These are phyloP conservation scores for Ochlodes sylvanus DNA, from an alignment of 2,888 invertebrate genomes.

Conservation along the genomic window DNA sequence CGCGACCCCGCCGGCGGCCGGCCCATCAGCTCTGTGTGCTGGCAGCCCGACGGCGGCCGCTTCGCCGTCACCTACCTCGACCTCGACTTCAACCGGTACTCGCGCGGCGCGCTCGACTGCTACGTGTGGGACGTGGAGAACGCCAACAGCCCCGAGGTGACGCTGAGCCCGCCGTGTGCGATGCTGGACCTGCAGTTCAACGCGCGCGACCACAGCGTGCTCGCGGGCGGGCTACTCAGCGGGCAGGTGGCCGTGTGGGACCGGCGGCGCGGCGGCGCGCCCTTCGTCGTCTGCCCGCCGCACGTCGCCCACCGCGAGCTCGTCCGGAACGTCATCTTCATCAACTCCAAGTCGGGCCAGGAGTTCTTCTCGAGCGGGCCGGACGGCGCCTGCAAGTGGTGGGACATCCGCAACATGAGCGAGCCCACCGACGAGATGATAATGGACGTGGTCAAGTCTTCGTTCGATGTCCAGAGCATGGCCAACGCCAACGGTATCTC, in stretches of 20 bases:
- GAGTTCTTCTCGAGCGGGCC: slow-evolving; percentile 97
- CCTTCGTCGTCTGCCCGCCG: slow-evolving; percentile 88
- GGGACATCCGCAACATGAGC: slow-evolving; percentile 88
- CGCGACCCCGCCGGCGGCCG: slow-evolving; percentile 87
- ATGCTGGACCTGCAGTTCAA: slow-evolving; percentile 93
- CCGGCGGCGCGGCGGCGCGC: slow-evolving; percentile 89
- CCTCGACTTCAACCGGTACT: slow-evolving; percentile 87
- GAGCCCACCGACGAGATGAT: slow-evolving; percentile 87
- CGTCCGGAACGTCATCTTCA: slow-evolving; percentile 93
- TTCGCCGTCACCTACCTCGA: slow-evolving; percentile 94
- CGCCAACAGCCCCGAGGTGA: slow-evolving; percentile 90
- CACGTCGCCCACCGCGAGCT: slow-evolving; percentile 95
- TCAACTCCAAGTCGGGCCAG: slow-evolving; percentile 95
- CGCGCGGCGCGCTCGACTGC: slow-evolving; percentile 58
- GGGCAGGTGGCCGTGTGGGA: slow-evolving; percentile 88
- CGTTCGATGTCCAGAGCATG: slow-evolving; percentile 79
- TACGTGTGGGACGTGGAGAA: slow-evolving; percentile 97
- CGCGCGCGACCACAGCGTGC: slow-evolving; percentile 44
- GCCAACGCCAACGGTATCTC: slow-evolving; percentile 85
- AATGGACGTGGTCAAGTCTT: slow-evolving; percentile 86
- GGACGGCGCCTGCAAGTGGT: slow-evolving; percentile 94
- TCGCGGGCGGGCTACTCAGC: slow-evolving; percentile 45
- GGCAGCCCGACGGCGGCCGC: slow-evolving; percentile 93
- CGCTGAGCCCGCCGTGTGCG: slow-evolving; percentile 88
- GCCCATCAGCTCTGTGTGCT: slow-evolving; percentile 91